Evolutionary conservation across 2,888 invertebrate species (phyloP).

Genomic region (Dromius quadrimaculatus): DNA sequence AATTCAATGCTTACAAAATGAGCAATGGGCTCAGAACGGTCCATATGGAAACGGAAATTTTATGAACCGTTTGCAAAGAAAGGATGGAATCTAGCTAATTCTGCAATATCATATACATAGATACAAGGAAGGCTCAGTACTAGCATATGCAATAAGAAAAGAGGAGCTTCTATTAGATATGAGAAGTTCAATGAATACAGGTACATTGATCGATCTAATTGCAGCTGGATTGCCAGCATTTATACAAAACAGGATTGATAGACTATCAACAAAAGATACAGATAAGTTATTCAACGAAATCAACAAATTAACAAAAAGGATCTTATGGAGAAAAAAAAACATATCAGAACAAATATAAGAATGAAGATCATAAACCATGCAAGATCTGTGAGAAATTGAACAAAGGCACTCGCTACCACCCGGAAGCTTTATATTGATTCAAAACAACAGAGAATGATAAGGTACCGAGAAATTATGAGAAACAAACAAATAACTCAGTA

Average conservation of each 20-base stretch:
- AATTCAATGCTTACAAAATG: constrained; percentile 4
- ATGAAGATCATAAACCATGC: constrained; percentile 53
- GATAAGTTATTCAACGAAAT: constrained; percentile 21
- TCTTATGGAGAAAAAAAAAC: constrained; percentile 9
- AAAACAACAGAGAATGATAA: constrained; percentile 24
- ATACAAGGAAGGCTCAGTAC: constrained; percentile 41
- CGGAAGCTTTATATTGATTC: constrained; percentile 39
- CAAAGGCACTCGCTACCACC: constrained; percentile 25
- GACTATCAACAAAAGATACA: constrained; percentile 39
- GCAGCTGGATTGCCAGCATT: constrained; percentile 20
- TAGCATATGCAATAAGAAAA: constrained; percentile 34
- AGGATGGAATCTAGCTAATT: constrained; percentile 6
- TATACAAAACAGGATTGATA: constrained; percentile 39
- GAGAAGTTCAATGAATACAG: constrained; percentile 25
- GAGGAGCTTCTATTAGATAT: constrained; percentile 18
- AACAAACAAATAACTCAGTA: constrained; percentile 22
- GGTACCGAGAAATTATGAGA: constrained; percentile 9
- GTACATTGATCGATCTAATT: constrained; percentile 16
- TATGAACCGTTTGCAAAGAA: constrained; percentile 39
- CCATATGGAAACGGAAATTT: background rate
- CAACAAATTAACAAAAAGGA: constrained; percentile 30
- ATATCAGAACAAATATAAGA: constrained; percentile 1
- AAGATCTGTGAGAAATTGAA: constrained; percentile 45
- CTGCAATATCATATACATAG: background rate
- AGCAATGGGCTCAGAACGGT: background rate